Percentiles rank a stretch among this genome's conserved stretches.
These are phyloP conservation scores for Poeciliopsis retropinna DNA, from an alignment of 2,113 vertebrate species.

Conservation along the genomic window DNA sequence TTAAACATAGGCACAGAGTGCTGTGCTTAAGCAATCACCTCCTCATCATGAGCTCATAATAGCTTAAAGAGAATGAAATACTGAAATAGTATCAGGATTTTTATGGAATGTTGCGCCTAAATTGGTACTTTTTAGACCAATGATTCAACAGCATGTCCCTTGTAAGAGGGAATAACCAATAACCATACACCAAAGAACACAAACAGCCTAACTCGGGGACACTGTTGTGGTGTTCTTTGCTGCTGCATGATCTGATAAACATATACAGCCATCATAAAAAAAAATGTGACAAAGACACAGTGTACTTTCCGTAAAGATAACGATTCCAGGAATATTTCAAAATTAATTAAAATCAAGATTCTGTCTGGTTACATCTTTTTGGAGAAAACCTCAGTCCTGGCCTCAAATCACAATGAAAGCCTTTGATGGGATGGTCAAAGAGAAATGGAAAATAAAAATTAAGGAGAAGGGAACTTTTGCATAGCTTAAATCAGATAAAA, in stretches of 20 bases:
- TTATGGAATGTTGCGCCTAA: neutral
- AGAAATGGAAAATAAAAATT: neutral
- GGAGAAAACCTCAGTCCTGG: neutral
- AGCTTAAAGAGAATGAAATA: no score
- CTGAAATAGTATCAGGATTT: neutral
- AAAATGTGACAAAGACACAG: no score
- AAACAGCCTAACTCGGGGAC: conserved; percentile 2
- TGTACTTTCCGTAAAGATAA: neutral
- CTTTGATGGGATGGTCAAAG: neutral
- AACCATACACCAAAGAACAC: neutral
- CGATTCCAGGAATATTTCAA: neutral
- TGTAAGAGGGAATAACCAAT: conserved; percentile 7
- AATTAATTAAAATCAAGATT: neutral
- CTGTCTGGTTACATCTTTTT: neutral
- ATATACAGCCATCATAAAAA: neutral
- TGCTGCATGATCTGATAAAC: neutral
- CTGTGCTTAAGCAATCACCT: no score
- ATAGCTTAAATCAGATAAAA: neutral
- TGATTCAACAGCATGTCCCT: neutral
- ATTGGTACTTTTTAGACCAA: conserved; percentile 2
- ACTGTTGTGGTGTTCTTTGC: neutral
- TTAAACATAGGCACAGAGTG: no score
- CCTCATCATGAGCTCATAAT: no score
- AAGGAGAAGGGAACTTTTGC: neutral
- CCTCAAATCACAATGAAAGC: neutral